phyloP scores from a whole-genome alignment of 2,797 vertebrate genomes.

The Hirundo rustica region DNA sequence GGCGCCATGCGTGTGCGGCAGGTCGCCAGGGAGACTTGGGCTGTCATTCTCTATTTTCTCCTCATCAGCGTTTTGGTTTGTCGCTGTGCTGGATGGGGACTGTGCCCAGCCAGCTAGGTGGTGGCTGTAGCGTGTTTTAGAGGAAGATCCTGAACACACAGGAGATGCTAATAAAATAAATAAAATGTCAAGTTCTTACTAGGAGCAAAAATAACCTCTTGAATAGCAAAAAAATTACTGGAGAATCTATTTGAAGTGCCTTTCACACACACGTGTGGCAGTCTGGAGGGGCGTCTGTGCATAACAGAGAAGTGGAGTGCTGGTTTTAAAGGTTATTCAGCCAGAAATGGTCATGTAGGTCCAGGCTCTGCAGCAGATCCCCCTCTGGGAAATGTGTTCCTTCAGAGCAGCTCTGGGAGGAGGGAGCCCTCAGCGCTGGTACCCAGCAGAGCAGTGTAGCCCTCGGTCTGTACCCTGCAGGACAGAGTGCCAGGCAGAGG shows the following conservation, averaged over 20 bases:
- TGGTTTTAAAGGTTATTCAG: slow-evolving; percentile 38
- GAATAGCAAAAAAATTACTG: not conserved
- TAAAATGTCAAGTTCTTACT: not conserved
- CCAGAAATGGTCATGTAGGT: not conserved
- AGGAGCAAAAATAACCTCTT: not conserved
- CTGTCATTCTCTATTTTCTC: not conserved
- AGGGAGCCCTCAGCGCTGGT: not conserved
- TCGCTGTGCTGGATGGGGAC: not conserved
- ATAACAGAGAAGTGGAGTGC: not conserved
- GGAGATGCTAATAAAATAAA: not conserved
- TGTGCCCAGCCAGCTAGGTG: not conserved
- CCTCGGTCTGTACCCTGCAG: rapidly evolving
- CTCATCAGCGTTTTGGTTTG: rapidly evolving
- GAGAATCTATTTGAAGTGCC: not conserved
- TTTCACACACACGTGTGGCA: not conserved
- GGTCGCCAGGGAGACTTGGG: not conserved
- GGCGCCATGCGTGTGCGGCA: rapidly evolving
- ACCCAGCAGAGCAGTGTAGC: not conserved
- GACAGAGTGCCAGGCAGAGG: not conserved
- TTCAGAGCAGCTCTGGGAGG: not conserved
- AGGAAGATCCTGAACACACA: not conserved
- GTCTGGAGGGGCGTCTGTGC: not conserved
- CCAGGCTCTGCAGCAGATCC: not conserved
- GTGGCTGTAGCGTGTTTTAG: not conserved
- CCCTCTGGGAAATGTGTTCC: not conserved